Evolutionary conservation across 1,140 invertebrate genomes (phyloP), one percentile per base, ranked within the genome.

Genomic region (Drosophila baimaii): DNA sequence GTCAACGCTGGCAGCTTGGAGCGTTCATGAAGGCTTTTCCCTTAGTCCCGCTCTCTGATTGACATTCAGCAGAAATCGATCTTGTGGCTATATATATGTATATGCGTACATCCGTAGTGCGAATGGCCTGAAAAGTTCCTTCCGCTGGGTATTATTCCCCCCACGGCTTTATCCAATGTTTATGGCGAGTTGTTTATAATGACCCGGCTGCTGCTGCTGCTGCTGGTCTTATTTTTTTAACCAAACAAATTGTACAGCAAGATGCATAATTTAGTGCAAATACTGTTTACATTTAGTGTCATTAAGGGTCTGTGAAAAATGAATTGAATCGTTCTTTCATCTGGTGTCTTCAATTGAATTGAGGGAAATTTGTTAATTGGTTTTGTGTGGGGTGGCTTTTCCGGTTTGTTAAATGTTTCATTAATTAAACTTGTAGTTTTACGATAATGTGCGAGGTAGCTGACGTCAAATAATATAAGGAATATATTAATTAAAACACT

Each of bases 101-200:
- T 27, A 52, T 56, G 41, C n/a, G 29, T 15, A 46, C n/a, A 49
- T 59, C 12, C 39, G 33, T 10, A n/a, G n/a, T 19, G 55, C 59
- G 35, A 64, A 31, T 43, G 39, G 39, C 15, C 59, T 71, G 77
- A 70, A 76, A 77, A 69, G 58, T 70, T 85, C 63, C 63, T 84
- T 85, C 77, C 81, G 65, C 56, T 77, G 56, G 44, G 51, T 4
- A 13, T n/a, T 47, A 43, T 54, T 55, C 41, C 39, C 31, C 35
- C 27, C 23, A 10, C 15, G n/a, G 35, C 10, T 2, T 15, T 19
- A 49, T 27, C 61, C 64, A 8, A 33, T 68, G 59, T 51, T 69
- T 66, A 71, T 41, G n/a, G 46, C 46, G 8, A 79, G 73, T 82
- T 86, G 83, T 88, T 88, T 86, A 88, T 61, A 73, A 66, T 33